Evolutionary conservation across 23 tunicate species (phyloP).

Genomic region (Corella eumyota): DNA sequence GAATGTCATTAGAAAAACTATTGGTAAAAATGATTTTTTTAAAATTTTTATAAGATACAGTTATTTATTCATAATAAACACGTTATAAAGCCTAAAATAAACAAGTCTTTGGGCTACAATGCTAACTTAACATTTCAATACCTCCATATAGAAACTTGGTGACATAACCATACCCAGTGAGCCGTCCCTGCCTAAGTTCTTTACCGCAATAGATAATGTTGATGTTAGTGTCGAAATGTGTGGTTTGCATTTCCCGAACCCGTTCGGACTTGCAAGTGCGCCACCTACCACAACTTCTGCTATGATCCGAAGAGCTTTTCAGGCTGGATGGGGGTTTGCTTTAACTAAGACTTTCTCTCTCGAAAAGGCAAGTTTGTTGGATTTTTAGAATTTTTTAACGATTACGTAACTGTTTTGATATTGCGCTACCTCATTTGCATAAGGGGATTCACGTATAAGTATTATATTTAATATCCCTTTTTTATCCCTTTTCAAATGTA

Average conservation of each 20-base stretch:
- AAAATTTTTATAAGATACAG: too few species aligned
- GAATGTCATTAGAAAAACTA: too few species aligned
- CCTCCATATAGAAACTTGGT: slow-evolving; percentile 33
- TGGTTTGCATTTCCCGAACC: slow-evolving; percentile 89
- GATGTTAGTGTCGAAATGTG: slow-evolving; percentile 90
- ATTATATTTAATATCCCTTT: too few species aligned
- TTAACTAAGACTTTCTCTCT: slow-evolving; percentile 87
- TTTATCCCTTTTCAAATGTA: too few species aligned
- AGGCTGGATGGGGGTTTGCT: slow-evolving; percentile 99
- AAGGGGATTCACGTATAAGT: too few species aligned
- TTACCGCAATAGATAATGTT: slow-evolving; percentile 85
- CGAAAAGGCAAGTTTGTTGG: slow-evolving; percentile 41
- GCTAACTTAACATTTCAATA: background rate
- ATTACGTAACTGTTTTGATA: background rate
- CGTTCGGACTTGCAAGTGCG: slow-evolving; percentile 96
- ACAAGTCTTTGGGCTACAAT: too few species aligned
- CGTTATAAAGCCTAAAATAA: too few species aligned
- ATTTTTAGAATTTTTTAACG: slow-evolving; percentile 77
- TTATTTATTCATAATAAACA: too few species aligned
- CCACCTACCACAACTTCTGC: slow-evolving; percentile 97
- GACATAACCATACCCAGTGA: slow-evolving; percentile 25
- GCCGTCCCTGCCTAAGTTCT: slow-evolving; percentile 78
- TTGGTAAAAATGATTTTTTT: too few species aligned
- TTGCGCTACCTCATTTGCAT: too few species aligned
- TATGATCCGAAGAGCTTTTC: slow-evolving; percentile 93